Evolutionary conservation across 2,888 invertebrate genomes (phyloP), one percentile per base, ranked within the genome.

Genomic region (Hemithea aestivaria): DNA sequence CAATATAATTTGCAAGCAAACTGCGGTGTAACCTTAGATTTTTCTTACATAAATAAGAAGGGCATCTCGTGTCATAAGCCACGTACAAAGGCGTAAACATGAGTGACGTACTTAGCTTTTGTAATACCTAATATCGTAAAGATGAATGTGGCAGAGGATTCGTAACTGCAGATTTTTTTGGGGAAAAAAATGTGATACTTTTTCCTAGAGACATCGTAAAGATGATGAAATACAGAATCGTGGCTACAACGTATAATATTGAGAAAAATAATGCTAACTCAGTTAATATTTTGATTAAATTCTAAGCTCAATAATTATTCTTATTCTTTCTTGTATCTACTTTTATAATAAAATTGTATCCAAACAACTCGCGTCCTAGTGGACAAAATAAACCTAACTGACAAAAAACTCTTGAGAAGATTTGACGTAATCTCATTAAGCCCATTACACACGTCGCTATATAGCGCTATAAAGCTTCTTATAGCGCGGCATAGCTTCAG

Each of bases 11-110:
- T 79, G 73, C 76, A 79, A 73, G 62, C 64, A 66, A 77, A 75
- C 67, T 56, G 56, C 60, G 58, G 45, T 48, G 64, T 63, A 66
- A 70, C 68, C 68, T 68, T 64, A 66, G 63, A 59, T 57, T 65
- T 65, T 65, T 60, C 56, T 66, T 71, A 70, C 73, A 76, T 77
- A 79, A 81, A 82, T 71, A 79, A 78, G 65, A 61, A 59, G 62
- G 62, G 61, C 66, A 73, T 79, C 73, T 72, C 81, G 77, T 76
- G 69, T 73, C 83, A 82, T 84, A 81, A 83, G 80, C 78, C 80
- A 62, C 72, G 77, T 70, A 81, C 77, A 81, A 80, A 74, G 79
- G 70, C 71, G 71, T 70, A 74, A 75, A 78, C 73, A 73, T 74
- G 77, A 81, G 71, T 78, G 73, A 76, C 64, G 73, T 66, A 73